Evolutionary conservation across 2,888 invertebrate species (phyloP), one percentile per base, ranked within the genome.

Genomic region (Apotomis capreana): DNA sequence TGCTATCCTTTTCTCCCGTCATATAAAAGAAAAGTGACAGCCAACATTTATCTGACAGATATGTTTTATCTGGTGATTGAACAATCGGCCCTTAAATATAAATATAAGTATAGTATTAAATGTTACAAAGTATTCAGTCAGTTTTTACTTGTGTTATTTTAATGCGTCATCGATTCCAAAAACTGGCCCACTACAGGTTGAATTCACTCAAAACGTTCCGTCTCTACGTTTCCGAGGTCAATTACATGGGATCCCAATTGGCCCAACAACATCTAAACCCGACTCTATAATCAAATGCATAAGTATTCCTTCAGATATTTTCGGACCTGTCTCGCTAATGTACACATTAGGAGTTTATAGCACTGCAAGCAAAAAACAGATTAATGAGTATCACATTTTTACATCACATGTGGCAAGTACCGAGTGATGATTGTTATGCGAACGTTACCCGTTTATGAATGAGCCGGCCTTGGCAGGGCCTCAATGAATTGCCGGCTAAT

Each of bases 391-490:
- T 61, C 54, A 60, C 70, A 67, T 67, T 55, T 70, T 67, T 58
- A 40, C 55, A n/a, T 55, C 46, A 55, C 70, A 70, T 55, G 54
- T 70, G 55, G 68, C 44, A 54, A 46, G 55, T 57, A 49, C 62
- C 40, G 60, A 61, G 40, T 36, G 58, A 52, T 57, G 57, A 58
- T 67, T 37, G 62, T 26, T 55, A 68, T 46, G 55, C 70, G 55
- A 46, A 61, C 65, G 46, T 60, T 65, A 70, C 68, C 52, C 61
- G 67, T 26, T 62, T 58, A 68, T 72, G 68, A 72, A 72, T 68
- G 68, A 40, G 46, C 12, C 62, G 72, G 52, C 72, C 68, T 68
- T 68, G 70, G 37, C 12, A 57, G 65, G 59, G 70, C 15, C 70
- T 61, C 55, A 61, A 67, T 70, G 70, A 65, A 55, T 49, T n/a